Conservation (phyloP, 2,113 vertebrate genomes). For the Ariopsis seemanni region DNA sequence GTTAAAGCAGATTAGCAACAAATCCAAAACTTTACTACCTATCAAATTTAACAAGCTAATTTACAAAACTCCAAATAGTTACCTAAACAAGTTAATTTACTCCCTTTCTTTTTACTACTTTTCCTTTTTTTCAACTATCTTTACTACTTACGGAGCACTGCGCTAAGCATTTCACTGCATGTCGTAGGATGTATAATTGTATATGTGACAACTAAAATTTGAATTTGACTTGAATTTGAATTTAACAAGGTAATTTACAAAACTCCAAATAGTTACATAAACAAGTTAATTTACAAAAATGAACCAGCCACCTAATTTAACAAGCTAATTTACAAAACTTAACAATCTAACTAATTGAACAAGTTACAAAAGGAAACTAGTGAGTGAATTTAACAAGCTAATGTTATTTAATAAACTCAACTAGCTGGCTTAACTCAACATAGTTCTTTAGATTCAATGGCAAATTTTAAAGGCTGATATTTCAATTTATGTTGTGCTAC, state of each 20-base stretch:
- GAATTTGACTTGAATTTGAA: background rate
- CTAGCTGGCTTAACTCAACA: background rate
- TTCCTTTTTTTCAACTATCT: no score
- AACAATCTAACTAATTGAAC: background rate
- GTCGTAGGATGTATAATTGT: no score
- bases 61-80: background rate
- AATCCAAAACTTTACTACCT: background rate
- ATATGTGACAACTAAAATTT: no score
- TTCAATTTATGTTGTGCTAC: background rate
- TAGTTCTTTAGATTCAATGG: background rate
- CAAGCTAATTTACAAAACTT: background rate
- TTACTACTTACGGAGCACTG: no score
- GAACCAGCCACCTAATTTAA: background rate
- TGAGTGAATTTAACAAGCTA: background rate
- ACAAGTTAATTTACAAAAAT: background rate
- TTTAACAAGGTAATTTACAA: background rate
- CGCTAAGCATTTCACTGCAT: no score
- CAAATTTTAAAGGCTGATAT: background rate
- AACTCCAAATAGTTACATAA: background rate
- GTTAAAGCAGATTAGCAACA: background rate
- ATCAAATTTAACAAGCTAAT: background rate
- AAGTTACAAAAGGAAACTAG: background rate
- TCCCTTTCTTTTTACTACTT: no score
- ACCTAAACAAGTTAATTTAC: background rate
- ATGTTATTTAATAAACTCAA: background rate